Conservation (phyloP, 2,888 invertebrate genomes). For the Leptothorax acervorum region DNA sequence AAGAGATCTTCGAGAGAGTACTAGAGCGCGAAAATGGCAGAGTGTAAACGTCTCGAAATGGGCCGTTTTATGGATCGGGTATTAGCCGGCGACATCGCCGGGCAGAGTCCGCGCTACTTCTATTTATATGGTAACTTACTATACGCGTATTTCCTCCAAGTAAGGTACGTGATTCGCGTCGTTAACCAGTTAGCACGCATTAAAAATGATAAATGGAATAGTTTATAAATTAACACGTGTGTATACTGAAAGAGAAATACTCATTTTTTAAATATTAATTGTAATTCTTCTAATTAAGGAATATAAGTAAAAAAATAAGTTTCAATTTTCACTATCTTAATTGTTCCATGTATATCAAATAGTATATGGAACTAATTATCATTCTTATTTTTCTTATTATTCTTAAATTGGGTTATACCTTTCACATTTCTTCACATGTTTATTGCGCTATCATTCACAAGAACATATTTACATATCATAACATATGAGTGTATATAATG, state of each 20-base stretch:
- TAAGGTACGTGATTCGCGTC: not conserved
- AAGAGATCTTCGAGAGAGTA: constrained; percentile 24
- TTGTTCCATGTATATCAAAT: not conserved
- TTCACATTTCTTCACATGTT: not conserved
- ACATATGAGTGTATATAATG: not conserved
- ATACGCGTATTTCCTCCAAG: constrained; percentile 30
- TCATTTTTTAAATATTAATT: not conserved
- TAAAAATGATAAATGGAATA: not conserved
- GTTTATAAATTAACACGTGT: not conserved
- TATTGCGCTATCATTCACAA: not conserved
- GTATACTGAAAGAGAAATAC: not conserved
- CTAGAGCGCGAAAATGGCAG: constrained; percentile 53
- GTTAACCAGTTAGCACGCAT: not conserved
- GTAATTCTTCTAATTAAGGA: not conserved
- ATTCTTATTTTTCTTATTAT: not conserved
- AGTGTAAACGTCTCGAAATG: constrained; percentile 61
- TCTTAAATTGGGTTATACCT: not conserved
- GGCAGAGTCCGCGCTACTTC: not conserved
- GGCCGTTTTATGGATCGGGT: constrained; percentile 63
- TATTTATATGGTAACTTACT: constrained; percentile 56
- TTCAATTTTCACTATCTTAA: not conserved
- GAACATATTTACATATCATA: not conserved
- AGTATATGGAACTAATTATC: not conserved
- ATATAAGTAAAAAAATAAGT: not conserved
- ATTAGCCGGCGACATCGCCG: constrained; percentile 47